Base-by-base conservation (phyloP, 2,888 invertebrate genomes). In the Frankliniella intonsa region DNA sequence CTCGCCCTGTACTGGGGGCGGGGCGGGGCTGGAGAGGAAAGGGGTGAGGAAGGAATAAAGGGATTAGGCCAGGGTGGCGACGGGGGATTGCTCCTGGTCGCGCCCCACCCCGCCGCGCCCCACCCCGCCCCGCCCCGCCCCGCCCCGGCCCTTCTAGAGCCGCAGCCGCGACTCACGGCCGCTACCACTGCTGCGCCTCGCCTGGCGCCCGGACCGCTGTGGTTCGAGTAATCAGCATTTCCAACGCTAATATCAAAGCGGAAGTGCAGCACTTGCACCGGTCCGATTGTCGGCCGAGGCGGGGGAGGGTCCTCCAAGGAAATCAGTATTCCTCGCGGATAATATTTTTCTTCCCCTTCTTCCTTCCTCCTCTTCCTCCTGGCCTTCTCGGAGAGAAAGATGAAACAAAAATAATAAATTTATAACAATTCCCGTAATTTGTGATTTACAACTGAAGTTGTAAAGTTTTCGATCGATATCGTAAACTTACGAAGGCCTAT, bases 11-110 rank as follows among this genome's bases (percentile, higher is more conserved):
- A 1, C 14, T 5, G 14, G 55, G 55, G 55, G 55, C 55, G 14
- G 14, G 17, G 55, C 14, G 55, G 1, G 55, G 38, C 69, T 22
- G 69, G 69, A 76, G 69, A 55, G 25, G 69, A 76, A 76, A 76
- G n/a, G 62, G 62, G 62, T 62, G 62, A 38, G 38, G 38, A 76
- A 76, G 69, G 69, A 76, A 76, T 76, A 76, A 76, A 22, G 69
- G 69, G 69, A 76, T 76, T 76, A 76, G 69, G 25, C 12, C 69
- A 76, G 69, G 69, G 69, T 76, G 69, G 69, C 12, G 69, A 76
- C 69, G 69, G 69, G 69, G 62, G 62, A 17, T 17, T 62, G 55
- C 55, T 17, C 5, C 55, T 12, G 62, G 62, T n/a, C 11, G 62
- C 14, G 62, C 62, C 62, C 17, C 7, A 14, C 14, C 55, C 55